Base-by-base conservation (phyloP, 2,888 invertebrate genomes). In the Abrostola triplasia region DNA sequence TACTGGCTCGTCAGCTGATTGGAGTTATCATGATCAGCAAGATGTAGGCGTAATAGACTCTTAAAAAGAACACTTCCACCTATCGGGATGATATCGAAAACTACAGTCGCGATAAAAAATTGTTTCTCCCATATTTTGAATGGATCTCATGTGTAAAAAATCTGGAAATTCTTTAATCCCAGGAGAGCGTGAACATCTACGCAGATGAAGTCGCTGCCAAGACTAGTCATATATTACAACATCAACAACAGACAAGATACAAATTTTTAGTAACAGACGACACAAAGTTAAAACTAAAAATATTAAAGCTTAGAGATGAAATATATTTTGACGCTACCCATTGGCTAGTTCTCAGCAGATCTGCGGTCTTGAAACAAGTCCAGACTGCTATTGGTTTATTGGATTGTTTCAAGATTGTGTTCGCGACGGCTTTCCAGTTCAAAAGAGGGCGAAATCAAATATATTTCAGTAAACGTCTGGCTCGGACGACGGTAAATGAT, bases 301-400 rank as follows among this genome's bases (percentile, higher is more conserved):
- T 36, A 41, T 54, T 7, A 51, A 24, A 54, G 12, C 37, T 24
- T 58, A 41, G 44, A 10, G 49, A 58, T 59, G 51, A 56, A 67
- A 58, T 57, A 60, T 58, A 50, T 54, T 60, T 60, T 52, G 59
- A 44, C 42, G 42, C 12, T 51, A 55, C 57, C 58, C 48, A 8
- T 55, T 61, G 41, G 36, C 55, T 54, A 51, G 63, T 65, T 54
- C 53, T 37, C 41, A 65, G 42, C 41, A 65, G 67, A 62, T 71
- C 71, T 59, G 11, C 4, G 49, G 51, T 13, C 59, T 37, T 47
- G 60, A 66, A 66, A 63, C 64, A 64, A 70, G 55, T 56, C 48
- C 47, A 63, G 64, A 69, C 58, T 49, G n/a, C 44, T 59, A 77
- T 65, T 63, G 64, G 62, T 66, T 75, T 77, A 77, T 74, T 72